These are phyloP conservation scores for Griposia aprilina DNA, from an alignment of 2,888 invertebrate genomes.

Conservation along the genomic window DNA sequence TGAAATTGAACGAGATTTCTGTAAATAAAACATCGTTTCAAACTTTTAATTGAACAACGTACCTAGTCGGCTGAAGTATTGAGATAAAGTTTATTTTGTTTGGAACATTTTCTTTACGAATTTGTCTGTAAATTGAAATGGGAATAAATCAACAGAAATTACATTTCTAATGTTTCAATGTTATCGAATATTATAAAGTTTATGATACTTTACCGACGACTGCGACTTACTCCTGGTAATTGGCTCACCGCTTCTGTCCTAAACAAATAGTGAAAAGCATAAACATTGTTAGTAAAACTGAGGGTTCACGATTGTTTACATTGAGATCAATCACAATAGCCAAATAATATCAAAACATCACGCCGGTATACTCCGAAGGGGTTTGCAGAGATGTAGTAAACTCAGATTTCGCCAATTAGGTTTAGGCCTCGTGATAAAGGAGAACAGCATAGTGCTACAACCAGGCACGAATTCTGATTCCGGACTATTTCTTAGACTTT, in stretches of 20 bases:
- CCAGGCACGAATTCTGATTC: neutral
- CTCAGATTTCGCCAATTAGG: neutral
- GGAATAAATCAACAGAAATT: conserved; percentile 40
- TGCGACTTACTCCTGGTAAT: neutral
- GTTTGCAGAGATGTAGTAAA: neutral
- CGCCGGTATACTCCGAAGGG: neutral
- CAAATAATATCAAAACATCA: neutral
- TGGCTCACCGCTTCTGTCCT: neutral
- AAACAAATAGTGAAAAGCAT: conserved; percentile 24
- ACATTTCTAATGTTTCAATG: conserved; percentile 39
- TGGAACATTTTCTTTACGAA: conserved; percentile 37
- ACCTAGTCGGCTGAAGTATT: conserved; percentile 39
- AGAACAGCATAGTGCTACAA: neutral
- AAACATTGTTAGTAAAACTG: conserved; percentile 20
- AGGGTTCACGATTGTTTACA: conserved; percentile 11
- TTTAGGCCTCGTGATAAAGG: neutral
- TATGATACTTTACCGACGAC: neutral
- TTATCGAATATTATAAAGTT: conserved; percentile 8
- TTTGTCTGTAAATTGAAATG: conserved; percentile 41
- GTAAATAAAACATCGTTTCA: conserved; percentile 50
- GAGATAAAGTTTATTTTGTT: conserved; percentile 47
- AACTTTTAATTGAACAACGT: conserved; percentile 65
- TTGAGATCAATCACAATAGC: neutral
- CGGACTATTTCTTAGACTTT: neutral
- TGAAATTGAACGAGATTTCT: conserved; percentile 33